Conservation (phyloP, 2,113 vertebrate genomes). For the Mastomys natalensis region DNA sequence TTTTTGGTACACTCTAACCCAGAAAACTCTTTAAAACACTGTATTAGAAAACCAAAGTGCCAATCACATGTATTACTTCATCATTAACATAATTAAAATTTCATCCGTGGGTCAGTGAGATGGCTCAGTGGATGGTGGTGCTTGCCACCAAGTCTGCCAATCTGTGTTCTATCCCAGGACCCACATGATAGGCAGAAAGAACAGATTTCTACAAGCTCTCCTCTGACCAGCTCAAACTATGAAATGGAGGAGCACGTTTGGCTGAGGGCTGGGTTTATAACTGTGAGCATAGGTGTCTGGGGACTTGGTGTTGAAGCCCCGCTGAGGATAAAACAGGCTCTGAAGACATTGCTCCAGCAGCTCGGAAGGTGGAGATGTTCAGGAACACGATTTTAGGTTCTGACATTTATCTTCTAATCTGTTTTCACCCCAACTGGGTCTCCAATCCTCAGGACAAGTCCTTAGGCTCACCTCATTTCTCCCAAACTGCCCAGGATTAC, state of each 20-base stretch:
- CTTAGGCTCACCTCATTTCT: no score
- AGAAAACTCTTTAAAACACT: background rate
- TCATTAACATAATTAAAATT: background rate
- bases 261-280: no score
- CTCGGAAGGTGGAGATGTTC: background rate
- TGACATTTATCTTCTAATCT: background rate
- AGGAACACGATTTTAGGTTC: background rate
- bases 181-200: background rate
- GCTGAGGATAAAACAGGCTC: background rate
- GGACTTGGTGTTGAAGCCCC: background rate
- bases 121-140: background rate
- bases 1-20: background rate
- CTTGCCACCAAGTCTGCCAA: background rate
- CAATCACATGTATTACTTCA: background rate
- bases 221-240: background rate
- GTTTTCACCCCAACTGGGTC: no score
- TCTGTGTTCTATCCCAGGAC: background rate
- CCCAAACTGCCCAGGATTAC: background rate
- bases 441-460: background rate
- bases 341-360: no score
- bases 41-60: background rate
- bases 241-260: background rate
- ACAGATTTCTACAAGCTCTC: background rate
- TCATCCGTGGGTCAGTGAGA: background rate
- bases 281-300: no score